Evolutionary conservation across 2,113 vertebrate genomes (phyloP), one percentile per base, ranked within the genome.

Genomic region (Macquaria australasica): DNA sequence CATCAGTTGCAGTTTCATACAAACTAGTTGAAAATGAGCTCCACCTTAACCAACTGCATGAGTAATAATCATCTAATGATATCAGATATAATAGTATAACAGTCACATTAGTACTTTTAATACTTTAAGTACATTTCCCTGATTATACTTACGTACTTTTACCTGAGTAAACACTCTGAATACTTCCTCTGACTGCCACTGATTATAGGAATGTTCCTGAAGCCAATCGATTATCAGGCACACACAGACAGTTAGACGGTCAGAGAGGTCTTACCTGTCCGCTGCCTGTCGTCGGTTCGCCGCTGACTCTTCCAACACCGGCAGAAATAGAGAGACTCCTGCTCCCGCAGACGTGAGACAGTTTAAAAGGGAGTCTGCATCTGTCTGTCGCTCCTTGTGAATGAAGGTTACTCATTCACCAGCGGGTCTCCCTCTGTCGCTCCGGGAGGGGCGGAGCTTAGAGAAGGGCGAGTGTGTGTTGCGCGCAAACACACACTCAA

Each of bases 381-480:
- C 84, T 28, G 58, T 56, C 79, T 8, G 69, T 71, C 10, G 56
- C 74, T 68, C 18, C 66, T 74, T 34, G 4, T 71, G 3, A 77
- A 50, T 60, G 87, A 68, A 68, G 53, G 87, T 76, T 81, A 58
- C 69, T 78, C 76, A 78, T 87, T 76, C 82, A 64, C 53, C 63
- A 60, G 18, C 82, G 37, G 85, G 28, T 37, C 82, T 78, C 78
- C 78, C 77, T 28, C 14, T 18, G 5, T 25, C 39, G 10, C 25
- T 6, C 45, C 23, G 7, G 67, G 41, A 77, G 87, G 81, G 91
- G 91, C 87, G 91, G 91, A 20, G 90, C 51, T 84, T 82, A 63
- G 39, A 18, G 10, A 15, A 12, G 48, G 9, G 34, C 4, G 34
- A 4, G 77, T 12, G 69, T n/a, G 76, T 53, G 68, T 31, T 18